phyloP scores from a whole-genome alignment of 2,888 invertebrate genomes.

The Patella pellucida region DNA sequence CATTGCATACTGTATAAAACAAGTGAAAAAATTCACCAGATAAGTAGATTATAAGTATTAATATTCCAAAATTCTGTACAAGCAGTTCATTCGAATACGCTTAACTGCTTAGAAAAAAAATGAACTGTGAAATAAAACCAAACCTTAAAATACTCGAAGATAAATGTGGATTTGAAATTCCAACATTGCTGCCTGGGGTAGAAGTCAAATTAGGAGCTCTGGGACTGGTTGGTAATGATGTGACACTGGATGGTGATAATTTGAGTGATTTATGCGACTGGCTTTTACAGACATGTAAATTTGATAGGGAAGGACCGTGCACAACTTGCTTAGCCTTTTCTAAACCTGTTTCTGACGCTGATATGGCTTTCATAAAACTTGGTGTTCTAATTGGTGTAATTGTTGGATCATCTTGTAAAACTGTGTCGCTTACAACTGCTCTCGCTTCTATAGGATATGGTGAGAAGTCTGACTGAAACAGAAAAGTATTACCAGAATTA shows the following conservation, averaged over 20 bases:
- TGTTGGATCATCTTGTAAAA: background rate
- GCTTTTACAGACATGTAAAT: background rate
- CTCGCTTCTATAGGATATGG: too few relatives aligned
- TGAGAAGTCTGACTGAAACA: too few relatives aligned
- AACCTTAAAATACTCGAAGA: background rate
- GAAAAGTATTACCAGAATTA: too few relatives aligned
- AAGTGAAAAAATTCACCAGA: background rate
- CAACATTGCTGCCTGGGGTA: conserved; percentile 11
- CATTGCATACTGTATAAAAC: background rate
- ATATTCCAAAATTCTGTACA: background rate
- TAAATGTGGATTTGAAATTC: background rate
- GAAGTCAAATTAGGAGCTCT: conserved; percentile 16
- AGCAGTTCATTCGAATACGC: background rate
- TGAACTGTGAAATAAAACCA: too few relatives aligned
- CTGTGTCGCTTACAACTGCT: too few relatives aligned
- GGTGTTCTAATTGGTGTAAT: conserved; percentile 19
- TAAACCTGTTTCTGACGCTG: conserved; percentile 13
- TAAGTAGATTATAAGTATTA: background rate
- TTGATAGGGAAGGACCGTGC: background rate
- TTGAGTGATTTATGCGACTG: background rate
- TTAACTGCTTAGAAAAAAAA: background rate
- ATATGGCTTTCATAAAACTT: conserved; percentile 22
- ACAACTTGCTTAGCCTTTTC: background rate
- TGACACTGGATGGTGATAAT: conserved; percentile 5
- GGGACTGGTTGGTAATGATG: conserved; percentile 18